Percentiles rank a stretch among this genome's conserved stretches.
Evolutionary conservation across 2,797 vertebrate species (phyloP).

Genomic region (Hipposideros larvatus): DNA sequence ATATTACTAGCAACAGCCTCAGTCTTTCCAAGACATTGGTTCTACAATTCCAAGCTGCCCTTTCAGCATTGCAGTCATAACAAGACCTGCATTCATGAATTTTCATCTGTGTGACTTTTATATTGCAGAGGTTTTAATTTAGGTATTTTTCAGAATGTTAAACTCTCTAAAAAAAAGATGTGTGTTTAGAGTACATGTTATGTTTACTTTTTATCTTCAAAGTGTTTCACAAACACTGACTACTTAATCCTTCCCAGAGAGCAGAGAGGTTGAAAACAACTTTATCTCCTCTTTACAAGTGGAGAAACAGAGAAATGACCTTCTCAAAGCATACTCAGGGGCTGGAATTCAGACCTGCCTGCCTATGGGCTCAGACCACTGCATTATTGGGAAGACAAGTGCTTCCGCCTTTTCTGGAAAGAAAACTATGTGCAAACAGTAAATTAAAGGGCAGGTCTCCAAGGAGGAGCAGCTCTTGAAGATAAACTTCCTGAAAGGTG

Average conservation of each 20-base stretch:
- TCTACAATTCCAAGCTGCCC: not conserved
- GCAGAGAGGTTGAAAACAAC: slow-evolving; percentile 38
- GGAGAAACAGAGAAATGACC: slow-evolving; percentile 52
- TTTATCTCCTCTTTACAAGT: slow-evolving; percentile 57
- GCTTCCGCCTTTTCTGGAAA: slow-evolving; percentile 22
- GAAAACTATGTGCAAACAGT: slow-evolving; percentile 43
- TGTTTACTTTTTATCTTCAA: slow-evolving; percentile 62
- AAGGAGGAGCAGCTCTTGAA: slow-evolving; percentile 51
- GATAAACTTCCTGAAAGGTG: slow-evolving; percentile 59
- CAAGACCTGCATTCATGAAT: not conserved
- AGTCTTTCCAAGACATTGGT: not conserved
- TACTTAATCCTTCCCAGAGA: slow-evolving; percentile 53
- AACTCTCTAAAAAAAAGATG: not conserved
- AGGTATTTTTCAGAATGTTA: slow-evolving; percentile 43
- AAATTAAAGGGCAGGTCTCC: slow-evolving; percentile 59
- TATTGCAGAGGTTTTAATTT: slow-evolving; percentile 56
- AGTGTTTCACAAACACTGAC: slow-evolving; percentile 59
- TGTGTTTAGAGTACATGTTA: not conserved
- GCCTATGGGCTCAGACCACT: not conserved
- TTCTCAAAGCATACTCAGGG: slow-evolving; percentile 36
- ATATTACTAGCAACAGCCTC: slow-evolving; percentile 16
- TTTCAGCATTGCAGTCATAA: not conserved
- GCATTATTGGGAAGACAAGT: slow-evolving; percentile 14
- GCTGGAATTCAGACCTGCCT: not conserved
- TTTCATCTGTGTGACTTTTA: not conserved